Base-by-base conservation (phyloP, 2,888 invertebrate genomes). In the Ditylenchus weischeri region DNA sequence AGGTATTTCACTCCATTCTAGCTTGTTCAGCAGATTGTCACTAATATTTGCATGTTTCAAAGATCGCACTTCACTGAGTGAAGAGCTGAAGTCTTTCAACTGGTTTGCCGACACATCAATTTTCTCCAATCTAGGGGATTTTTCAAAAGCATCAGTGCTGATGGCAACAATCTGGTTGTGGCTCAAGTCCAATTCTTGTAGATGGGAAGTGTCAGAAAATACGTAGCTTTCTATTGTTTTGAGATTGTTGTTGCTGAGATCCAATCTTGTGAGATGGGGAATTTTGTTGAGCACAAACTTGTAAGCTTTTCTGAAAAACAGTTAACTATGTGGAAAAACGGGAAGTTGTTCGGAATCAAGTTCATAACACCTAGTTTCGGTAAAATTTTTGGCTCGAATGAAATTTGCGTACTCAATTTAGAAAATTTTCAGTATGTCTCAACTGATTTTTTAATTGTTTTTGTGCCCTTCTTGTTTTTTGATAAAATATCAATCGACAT, bases 51-150 rank as follows among this genome's bases (percentile, higher is more conserved):
- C 48, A n/a, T 90, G 89, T 76, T 89, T 87, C 75, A 93, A 86
- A 82, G 90, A 90, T 78, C 89, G 89, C 76, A 92, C 86, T 84
- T 91, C 90, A n/a, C 90, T 88, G 83, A 93, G 90, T 65, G 93
- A 87, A 90, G 90, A 0, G 91, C 90, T 75, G 91, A 90, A 71
- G 65, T 68, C 50, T 64, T 65, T 62, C n/a, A 80, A 61, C 57
- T 71, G 66, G 68, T 81, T 81, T 35, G 69, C 64, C 18, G 74
- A 71, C 66, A 81, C 59, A 59, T 78, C 74, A 51, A 81, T 62
- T 19, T 70, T 69, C 19, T 63, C 62, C 57, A 82, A 68, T 35
- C 75, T 72, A 11, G 79, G 76, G 58, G 75, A 76, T 67, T 76
- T 78, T 35, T 73, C 69, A 59, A 80, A 78, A 0, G 79, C 76